These are phyloP conservation scores for Mirza zaza DNA, from an alignment of 2,113 vertebrate genomes.

Conservation along the genomic window DNA sequence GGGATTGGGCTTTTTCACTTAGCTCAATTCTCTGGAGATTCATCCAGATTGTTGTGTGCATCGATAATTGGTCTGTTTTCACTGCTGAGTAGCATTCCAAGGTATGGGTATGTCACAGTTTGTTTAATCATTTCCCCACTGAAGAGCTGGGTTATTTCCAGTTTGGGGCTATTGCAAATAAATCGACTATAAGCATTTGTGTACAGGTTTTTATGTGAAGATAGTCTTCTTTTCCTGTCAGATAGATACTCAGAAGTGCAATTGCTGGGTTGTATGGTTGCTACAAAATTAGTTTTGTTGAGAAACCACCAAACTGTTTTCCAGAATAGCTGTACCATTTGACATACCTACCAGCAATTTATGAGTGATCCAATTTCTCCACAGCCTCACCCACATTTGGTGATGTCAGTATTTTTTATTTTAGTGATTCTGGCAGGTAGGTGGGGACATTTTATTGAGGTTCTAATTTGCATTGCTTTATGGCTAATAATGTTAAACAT, in stretches of 20 bases:
- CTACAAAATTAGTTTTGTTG: not conserved
- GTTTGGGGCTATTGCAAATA: not conserved
- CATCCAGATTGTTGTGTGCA: not conserved
- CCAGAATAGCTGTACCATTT: not conserved
- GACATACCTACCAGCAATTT: not conserved
- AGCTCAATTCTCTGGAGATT: not conserved
- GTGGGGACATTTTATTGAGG: not conserved
- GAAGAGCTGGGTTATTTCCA: not conserved
- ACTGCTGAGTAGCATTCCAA: not conserved
- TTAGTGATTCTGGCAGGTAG: not conserved
- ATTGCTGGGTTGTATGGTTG: not conserved
- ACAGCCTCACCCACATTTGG: not conserved
- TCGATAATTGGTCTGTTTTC: not conserved
- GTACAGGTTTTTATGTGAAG: not conserved
- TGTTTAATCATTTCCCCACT: not conserved
- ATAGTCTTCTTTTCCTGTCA: not conserved
- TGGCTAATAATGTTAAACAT: not conserved
- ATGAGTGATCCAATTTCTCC: not conserved
- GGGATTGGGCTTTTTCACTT: not conserved
- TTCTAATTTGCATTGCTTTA: conserved; percentile 3
- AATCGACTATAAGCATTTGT: not conserved
- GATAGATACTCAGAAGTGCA: not conserved
- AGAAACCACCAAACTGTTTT: not conserved
- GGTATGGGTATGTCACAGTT: not conserved
- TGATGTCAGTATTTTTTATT: not conserved